Conservation (phyloP, 2,888 invertebrate species). For the Folsomia candida region DNA sequence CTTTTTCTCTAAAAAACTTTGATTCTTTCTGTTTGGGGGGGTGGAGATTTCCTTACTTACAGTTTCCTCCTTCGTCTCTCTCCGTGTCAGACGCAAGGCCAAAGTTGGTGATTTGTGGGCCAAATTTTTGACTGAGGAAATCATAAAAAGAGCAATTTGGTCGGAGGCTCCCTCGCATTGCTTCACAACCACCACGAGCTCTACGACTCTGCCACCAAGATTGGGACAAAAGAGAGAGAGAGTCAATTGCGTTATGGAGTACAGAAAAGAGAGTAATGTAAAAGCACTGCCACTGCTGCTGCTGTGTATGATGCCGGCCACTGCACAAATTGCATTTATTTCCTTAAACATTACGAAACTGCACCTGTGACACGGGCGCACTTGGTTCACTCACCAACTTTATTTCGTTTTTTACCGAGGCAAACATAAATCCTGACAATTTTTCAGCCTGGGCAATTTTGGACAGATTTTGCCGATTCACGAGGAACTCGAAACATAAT, state of each 20-base stretch:
- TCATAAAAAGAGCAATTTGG: constrained; percentile 18
- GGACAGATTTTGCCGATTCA: too few relatives aligned
- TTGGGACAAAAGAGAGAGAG: background rate
- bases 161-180: background rate
- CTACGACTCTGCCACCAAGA: constrained; percentile 9
- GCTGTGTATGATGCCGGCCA: background rate
- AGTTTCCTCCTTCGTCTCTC: background rate
- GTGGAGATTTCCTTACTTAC: background rate
- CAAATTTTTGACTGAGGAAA: constrained; percentile 24
- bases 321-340: background rate
- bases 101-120: constrained; percentile 12
- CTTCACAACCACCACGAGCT: background rate
- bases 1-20: background rate
- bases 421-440: background rate
- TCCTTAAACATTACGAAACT: background rate
- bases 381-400: background rate
- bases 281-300: background rate
- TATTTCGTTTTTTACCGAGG: background rate
- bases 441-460: background rate
- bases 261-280: background rate
- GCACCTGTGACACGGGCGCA: background rate
- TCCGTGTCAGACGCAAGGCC: background rate
- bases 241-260: background rate
- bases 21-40: background rate
- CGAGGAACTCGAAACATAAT: too few relatives aligned